phyloP scores from a whole-genome alignment of 2,888 invertebrate genomes.

The Cecidostiba fungosa region DNA sequence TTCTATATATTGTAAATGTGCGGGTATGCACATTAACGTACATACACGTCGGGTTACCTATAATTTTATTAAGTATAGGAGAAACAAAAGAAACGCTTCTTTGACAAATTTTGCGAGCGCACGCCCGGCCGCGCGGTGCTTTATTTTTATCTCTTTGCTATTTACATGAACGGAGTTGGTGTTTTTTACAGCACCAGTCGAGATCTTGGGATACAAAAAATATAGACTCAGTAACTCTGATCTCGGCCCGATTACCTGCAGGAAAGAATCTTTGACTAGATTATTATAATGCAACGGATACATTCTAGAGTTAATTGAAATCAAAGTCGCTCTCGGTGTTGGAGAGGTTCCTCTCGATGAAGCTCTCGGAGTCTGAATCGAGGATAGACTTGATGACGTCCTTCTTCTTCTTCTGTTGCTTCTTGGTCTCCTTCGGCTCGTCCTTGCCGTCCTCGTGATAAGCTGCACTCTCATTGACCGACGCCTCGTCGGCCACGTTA shows the following conservation, averaged over 20 bases:
- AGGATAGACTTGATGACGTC: constrained; percentile 73
- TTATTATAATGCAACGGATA: background rate
- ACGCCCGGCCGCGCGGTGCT: background rate
- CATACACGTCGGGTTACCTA: too few relatives aligned
- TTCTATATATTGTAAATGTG: too few relatives aligned
- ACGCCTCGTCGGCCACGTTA: background rate
- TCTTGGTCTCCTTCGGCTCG: background rate
- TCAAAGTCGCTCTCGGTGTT: constrained; percentile 78
- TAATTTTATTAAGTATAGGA: too few relatives aligned
- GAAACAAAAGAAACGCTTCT: background rate
- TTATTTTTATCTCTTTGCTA: constrained; percentile 14
- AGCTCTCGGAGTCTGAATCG: constrained; percentile 77
- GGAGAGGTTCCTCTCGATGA: constrained; percentile 75
- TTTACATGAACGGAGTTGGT: constrained; percentile 30
- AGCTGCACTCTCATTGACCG: background rate
- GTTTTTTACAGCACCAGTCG: background rate
- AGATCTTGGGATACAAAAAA: constrained; percentile 47
- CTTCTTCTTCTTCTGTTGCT: constrained; percentile 69
- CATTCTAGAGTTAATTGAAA: constrained; percentile 73
- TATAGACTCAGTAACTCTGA: background rate
- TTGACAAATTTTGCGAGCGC: background rate
- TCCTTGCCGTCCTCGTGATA: background rate
- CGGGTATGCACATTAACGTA: too few relatives aligned
- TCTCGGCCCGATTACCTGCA: background rate
- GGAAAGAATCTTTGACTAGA: too few relatives aligned